Percentiles rank a stretch among this genome's conserved stretches.
Evolutionary conservation across 2,797 vertebrate genomes (phyloP).

Genomic region (Siniperca scherzeri): DNA sequence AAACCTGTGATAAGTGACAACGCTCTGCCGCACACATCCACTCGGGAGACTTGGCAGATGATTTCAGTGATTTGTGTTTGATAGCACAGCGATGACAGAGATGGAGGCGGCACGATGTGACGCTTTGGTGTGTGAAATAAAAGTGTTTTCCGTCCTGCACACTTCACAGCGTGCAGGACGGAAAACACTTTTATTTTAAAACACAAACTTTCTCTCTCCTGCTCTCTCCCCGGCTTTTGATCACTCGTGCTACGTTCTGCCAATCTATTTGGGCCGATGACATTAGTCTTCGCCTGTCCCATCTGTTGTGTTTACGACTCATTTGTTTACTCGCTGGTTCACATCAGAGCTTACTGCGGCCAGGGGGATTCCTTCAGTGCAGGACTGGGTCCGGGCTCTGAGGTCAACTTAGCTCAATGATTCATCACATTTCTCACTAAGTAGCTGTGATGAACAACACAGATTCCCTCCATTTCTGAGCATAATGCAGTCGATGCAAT

Average conservation of each 20-base stretch:
- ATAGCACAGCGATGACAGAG: slow-evolving; percentile 53
- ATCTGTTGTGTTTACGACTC: slow-evolving; percentile 78
- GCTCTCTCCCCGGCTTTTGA: slow-evolving; percentile 48
- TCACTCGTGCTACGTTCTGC: slow-evolving; percentile 41
- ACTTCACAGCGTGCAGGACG: slow-evolving; percentile 18
- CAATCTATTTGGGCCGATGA: slow-evolving; percentile 61
- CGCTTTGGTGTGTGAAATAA: slow-evolving; percentile 68
- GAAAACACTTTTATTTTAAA: not conserved
- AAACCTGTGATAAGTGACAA: slow-evolving; percentile 49
- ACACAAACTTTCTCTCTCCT: slow-evolving; percentile 40
- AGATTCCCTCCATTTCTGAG: slow-evolving; percentile 31
- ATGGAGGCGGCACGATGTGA: slow-evolving; percentile 34
- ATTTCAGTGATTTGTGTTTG: slow-evolving; percentile 66
- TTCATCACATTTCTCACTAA: slow-evolving; percentile 64
- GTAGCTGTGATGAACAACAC: slow-evolving; percentile 45
- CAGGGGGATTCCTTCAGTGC: slow-evolving; percentile 52
- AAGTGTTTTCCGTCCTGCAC: slow-evolving; percentile 48
- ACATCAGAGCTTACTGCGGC: slow-evolving; percentile 60
- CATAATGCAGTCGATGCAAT: slow-evolving; percentile 3
- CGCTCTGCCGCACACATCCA: slow-evolving; percentile 39
- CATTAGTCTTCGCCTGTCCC: slow-evolving; percentile 68
- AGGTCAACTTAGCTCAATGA: slow-evolving; percentile 64
- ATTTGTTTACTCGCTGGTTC: slow-evolving; percentile 78
- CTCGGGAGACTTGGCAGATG: slow-evolving; percentile 46
- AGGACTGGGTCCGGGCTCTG: slow-evolving; percentile 36